phyloP scores from a whole-genome alignment of 2,888 invertebrate genomes.

The Sesamia inferens region DNA sequence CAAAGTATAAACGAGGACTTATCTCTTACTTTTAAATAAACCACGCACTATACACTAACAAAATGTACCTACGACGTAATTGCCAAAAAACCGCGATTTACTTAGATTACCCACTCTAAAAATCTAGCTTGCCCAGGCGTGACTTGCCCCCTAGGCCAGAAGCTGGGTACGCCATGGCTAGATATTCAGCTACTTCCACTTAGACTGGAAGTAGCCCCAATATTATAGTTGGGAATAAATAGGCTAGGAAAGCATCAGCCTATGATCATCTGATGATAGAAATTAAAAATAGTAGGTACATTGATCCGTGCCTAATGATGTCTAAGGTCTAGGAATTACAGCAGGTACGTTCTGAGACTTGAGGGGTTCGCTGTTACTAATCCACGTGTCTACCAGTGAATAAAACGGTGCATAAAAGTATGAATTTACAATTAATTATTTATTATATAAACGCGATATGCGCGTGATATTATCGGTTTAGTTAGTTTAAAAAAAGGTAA shows the following conservation, averaged over 20 bases:
- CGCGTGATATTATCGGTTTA: neutral
- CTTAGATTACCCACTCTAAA: too few species aligned
- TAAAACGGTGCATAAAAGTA: neutral
- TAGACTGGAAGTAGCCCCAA: neutral
- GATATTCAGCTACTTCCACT: neutral
- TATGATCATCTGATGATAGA: neutral
- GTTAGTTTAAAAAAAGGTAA: too few species aligned
- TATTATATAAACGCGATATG: neutral
- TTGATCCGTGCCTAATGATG: neutral
- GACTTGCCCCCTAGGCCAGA: too few species aligned
- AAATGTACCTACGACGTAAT: too few species aligned
- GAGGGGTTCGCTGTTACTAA: neutral
- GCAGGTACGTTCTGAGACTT: neutral
- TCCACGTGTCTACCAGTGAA: neutral
- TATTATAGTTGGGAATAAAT: neutral
- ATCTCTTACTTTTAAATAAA: too few species aligned
- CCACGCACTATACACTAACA: too few species aligned
- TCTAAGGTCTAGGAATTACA: neutral
- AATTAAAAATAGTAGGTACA: neutral
- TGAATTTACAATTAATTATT: constrained; percentile 1
- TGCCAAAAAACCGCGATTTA: too few species aligned
- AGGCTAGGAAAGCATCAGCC: neutral
- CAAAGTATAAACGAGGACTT: too few species aligned
- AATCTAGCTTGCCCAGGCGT: too few species aligned
- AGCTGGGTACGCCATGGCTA: too few species aligned